Evolutionary conservation across 2,888 invertebrate genomes (phyloP), one percentile per base, ranked within the genome.

Genomic region (Diarsia rubi): DNA sequence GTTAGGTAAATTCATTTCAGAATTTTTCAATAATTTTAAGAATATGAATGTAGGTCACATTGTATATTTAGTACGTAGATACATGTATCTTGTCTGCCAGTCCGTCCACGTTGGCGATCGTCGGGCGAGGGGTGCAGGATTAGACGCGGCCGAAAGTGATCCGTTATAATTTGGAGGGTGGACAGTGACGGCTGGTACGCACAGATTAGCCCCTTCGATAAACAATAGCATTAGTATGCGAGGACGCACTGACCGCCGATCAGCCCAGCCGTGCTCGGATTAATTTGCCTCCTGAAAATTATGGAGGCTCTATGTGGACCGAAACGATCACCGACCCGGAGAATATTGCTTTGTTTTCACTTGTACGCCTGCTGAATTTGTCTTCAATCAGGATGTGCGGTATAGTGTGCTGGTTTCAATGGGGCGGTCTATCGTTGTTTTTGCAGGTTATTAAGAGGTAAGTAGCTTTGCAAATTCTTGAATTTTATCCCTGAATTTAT

Each of bases 201-300:
- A 94, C 94, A 96, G 96, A 96, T 96, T 96, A 96, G 95, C 94
- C 95, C 94, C 95, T 95, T 95, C 96, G 96, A 96, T 96, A 96
- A 96, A 96, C 96, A 96, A 96, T 95, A 95, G 95, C 95, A 96
- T 96, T 96, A 96, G 96, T 96, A 96, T 96, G 96, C 96, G 95
- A 95, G 95, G 93, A 94, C 94, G 95, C 95, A 93, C 94, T 94
- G 96, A 94, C 95, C 95, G 94, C 93, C 96, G 96, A 96, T 95
- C 95, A 93, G 91, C 88, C 93, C 94, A 91, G 89, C 94, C 94
- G 94, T 94, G 94, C 94, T 91, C 94, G 95, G 96, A 96, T 96
- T 96, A 96, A 96, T 96, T 95, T 96, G 95, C 95, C 94, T 95
- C 91, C 94, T 94, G 94, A 92, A 96, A 95, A 96, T 95, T 96